Percentiles rank a stretch among this genome's conserved stretches.
phyloP scores from a whole-genome alignment of 2,888 invertebrate genomes.

The Tenodera sinensis region DNA sequence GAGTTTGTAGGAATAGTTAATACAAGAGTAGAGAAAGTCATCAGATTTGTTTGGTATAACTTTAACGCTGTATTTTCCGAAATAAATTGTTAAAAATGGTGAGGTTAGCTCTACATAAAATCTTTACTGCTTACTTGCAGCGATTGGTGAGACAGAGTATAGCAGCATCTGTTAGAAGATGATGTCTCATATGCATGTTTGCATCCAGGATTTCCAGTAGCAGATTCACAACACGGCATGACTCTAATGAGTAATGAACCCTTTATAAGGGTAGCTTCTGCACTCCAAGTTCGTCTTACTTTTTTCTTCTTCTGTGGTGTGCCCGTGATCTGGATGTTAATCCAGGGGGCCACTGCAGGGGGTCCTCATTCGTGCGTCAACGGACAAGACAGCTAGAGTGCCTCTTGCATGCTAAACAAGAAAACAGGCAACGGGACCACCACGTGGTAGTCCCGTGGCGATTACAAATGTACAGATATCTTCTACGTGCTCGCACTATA shows the following conservation, averaged over 20 bases:
- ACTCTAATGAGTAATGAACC: not conserved
- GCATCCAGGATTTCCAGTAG: too few relatives aligned
- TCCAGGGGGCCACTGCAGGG: constrained; percentile 15
- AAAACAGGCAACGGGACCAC: not conserved
- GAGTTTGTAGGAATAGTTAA: too few relatives aligned
- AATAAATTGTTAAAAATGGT: too few relatives aligned
- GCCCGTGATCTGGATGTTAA: constrained; percentile 18
- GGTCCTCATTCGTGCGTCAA: constrained; percentile 22
- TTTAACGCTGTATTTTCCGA: too few relatives aligned
- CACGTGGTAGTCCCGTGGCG: not conserved
- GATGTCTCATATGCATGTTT: too few relatives aligned
- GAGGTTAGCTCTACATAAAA: too few relatives aligned
- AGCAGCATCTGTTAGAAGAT: too few relatives aligned
- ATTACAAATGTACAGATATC: not conserved
- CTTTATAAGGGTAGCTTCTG: not conserved
- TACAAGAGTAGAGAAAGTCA: too few relatives aligned
- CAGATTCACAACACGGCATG: too few relatives aligned
- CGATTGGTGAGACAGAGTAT: too few relatives aligned
- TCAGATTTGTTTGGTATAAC: too few relatives aligned
- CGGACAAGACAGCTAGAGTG: constrained; percentile 16
- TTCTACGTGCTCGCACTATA: not conserved
- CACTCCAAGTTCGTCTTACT: not conserved
- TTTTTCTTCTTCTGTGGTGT: not conserved
- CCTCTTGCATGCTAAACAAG: constrained; percentile 18
- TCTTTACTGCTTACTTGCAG: too few relatives aligned